Base-by-base conservation (phyloP, 2,888 invertebrate species). In the Micropterix aruncella region DNA sequence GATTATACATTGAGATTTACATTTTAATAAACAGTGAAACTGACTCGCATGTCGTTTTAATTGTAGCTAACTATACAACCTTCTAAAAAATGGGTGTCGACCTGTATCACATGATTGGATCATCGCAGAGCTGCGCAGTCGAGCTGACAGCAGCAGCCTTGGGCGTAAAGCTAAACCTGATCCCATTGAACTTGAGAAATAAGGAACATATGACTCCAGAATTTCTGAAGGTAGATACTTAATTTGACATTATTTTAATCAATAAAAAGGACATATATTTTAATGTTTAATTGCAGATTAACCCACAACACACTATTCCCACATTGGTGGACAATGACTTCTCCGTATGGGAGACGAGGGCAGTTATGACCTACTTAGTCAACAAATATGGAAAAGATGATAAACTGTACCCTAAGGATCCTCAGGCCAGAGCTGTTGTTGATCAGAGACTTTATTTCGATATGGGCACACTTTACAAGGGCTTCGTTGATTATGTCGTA, bases 241-340 rank as follows among this genome's bases (percentile, higher is more conserved):
- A 27, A 27, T 27, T 27, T 27, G 27, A 27, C 7, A 7, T 27
- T 27, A n/a, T n/a, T n/a, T n/a, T n/a, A n/a, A n/a, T n/a, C n/a
- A n/a, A n/a, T n/a, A n/a, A n/a, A n/a, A n/a, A n/a, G n/a, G n/a
- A n/a, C n/a, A n/a, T n/a, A 27, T 12, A 7, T 7, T 27, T 27
- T 27, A 27, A 27, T 27, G 27, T 27, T 27, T 27, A n/a, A n/a
- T n/a, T 12, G 27, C 54, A 79, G 79, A 61, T 81, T 19, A 82
- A 80, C 57, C 80, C 80, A 2, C 80, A 82, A 60, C 83, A 83
- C 52, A 74, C 74, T 3, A 66, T 85, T 52, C 85, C 85, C 37
- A 80, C 81, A 1, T 58, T 86, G 45, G 74, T 77, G 52, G 85
- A 86, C 59, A 73, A 79, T 55, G 83, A 80, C 12, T 79, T 83